Evolutionary conservation across 2,797 vertebrate species (phyloP), one percentile per base, ranked within the genome.

Genomic region (Coranthus polyacanthus): DNA sequence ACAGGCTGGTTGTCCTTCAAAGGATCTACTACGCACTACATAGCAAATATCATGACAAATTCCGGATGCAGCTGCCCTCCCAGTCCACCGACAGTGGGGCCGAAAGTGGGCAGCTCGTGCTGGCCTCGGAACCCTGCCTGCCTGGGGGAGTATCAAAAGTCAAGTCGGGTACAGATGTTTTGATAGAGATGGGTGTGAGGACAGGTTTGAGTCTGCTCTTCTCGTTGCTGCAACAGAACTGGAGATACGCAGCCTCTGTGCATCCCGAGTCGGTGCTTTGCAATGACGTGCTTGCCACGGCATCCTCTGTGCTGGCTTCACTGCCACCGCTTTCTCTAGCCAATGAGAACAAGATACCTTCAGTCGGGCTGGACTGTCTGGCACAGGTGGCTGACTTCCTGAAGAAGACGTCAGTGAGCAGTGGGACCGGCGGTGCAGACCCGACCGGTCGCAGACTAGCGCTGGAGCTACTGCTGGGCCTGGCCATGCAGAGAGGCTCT

Each of bases 161-260:
- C 21, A 92, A 93, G 75, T 93, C 93, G 0, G 93, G 94, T 32
- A 95, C 93, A 1, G 94, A 95, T 17, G 94, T 95, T 68, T 88
- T 95, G 59, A 95, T 95, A 26, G 94, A 95, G 82, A 95, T 95
- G 94, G 94, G 94, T 0, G 94, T 95, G 59, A 90, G 94, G 69
- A 95, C 94, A 2, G 94, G 94, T 67, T 86, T 95, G 82, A 95
- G 93, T 74, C 89, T 95, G 36, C 93, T 95, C 43, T 95, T 95
- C 50, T 94, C 94, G 0, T 72, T 95, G 4, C 84, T 95, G 79
- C 93, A 93, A 83, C 94, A 95, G 83, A 95, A 94, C 88, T 95
- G 94, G 94, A 90, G 91, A 9, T 92, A 82, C 1, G 88, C 92
- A 0, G 89, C 89, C 4, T 86, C 88, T 0, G 75, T 82, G 67